Evolutionary conservation across 2,113 vertebrate species (phyloP).

Genomic region (Scalopus aquaticus): DNA sequence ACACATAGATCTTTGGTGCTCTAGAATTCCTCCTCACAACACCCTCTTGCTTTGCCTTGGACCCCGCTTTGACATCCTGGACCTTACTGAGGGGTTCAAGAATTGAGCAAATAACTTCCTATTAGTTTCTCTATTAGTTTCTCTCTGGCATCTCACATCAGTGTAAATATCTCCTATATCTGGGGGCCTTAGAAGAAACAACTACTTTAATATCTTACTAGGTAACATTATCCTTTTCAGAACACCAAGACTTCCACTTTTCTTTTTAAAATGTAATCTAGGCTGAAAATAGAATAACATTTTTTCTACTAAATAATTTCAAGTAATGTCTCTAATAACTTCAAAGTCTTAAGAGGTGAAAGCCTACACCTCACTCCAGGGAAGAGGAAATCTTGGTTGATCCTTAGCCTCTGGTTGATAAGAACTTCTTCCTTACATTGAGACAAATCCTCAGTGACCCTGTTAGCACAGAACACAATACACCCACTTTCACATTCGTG

Average conservation of each 20-base stretch:
- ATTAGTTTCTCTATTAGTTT: background rate
- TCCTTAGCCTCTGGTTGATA: background rate
- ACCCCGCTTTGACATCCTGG: background rate
- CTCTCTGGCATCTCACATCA: background rate
- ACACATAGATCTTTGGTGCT: background rate
- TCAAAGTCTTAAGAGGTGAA: background rate
- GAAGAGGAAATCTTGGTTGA: too few species aligned
- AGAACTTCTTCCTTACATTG: background rate
- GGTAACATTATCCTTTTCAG: background rate
- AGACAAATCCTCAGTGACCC: background rate
- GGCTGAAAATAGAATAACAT: background rate
- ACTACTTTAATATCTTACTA: background rate
- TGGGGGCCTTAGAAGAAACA: background rate
- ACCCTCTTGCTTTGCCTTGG: background rate
- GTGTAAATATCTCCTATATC: background rate
- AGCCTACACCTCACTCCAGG: background rate
- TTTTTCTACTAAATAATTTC: background rate
- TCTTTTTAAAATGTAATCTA: constrained; percentile 17
- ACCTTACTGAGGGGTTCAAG: background rate
- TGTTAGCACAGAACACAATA: background rate
- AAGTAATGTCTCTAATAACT: background rate
- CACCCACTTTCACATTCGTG: background rate
- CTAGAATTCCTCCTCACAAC: background rate
- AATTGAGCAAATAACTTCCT: background rate
- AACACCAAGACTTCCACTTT: background rate